Evolutionary conservation across 2,113 vertebrate species (phyloP).

Genomic region (Neogobius melanostomus): DNA sequence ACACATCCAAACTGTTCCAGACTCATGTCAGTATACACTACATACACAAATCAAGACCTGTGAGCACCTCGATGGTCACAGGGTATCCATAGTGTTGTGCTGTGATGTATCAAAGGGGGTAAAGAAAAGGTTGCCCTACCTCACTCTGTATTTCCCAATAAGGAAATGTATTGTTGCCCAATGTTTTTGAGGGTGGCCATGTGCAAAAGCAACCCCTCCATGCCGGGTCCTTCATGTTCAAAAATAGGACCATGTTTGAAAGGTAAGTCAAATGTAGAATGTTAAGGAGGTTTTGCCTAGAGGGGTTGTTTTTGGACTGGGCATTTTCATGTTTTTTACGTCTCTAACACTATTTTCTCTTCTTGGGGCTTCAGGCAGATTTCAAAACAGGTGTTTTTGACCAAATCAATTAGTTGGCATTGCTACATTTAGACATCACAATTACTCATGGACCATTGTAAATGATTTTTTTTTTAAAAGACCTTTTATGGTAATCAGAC

Average conservation of each 20-base stretch:
- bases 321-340: conserved; percentile 17
- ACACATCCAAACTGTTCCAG: conserved; percentile 33
- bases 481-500: no score
- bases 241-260: not conserved
- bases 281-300: conserved; percentile 7
- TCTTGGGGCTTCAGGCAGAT: conserved; percentile 35
- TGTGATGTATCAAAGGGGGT: conserved; percentile 50
- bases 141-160: conserved; percentile 81
- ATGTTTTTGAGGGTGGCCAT: conserved; percentile 60
- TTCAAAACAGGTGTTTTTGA: conserved; percentile 26
- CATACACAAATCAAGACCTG: conserved; percentile 37
- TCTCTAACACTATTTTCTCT: conserved; percentile 28
- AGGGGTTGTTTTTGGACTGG: conserved; percentile 63
- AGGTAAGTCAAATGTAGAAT: conserved; percentile 22
- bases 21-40: conserved; percentile 24
- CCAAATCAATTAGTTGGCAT: no score
- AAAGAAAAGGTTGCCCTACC: conserved; percentile 36
- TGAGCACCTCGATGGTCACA: conserved; percentile 39
- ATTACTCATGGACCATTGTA: no score
- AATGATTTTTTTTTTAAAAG: no score
- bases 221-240: not conserved
- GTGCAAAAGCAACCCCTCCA: conserved; percentile 65
- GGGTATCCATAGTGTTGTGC: conserved; percentile 40
- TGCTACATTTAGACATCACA: no score
- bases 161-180: conserved; percentile 61